Base-by-base conservation (phyloP, 2,888 invertebrate species). In the Limenitis arthemis region DNA sequence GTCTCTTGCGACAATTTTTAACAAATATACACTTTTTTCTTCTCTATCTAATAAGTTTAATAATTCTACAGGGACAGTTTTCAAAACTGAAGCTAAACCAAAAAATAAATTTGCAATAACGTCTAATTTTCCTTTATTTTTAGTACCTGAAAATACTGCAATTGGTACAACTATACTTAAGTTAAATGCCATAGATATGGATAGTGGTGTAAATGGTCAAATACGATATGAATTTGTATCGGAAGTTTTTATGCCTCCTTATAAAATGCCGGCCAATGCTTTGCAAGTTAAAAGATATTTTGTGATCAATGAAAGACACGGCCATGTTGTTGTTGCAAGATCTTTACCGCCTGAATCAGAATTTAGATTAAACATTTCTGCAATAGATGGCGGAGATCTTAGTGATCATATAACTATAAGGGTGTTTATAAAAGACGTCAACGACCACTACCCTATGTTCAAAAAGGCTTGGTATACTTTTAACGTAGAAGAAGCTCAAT, bases 401-500 rank as follows among this genome's bases (percentile, higher is more conserved):
- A 89, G 88, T 60, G 94, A 94, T 61, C 87, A 88, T 47, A 88
- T 94, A 1, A 89, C 90, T 6, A 75, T 95, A 5, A 88, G 91
- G 61, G 87, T 96, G n/a, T 89, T 89, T 44, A 89, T 95, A 0
- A 89, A 89, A 64, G 94, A 94, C 66, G 89, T 95, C 0, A 96
- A 96, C 72, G 93, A 96, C 64, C 94, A 96, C 70, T 90, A 92
- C 5, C 96, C 96, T 0, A 89, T 91, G 58, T 96, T 96, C 60
- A 91, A 91, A 61, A 93, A 94, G 61, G 90, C 93, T 0, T 93
- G 91, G 90, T 96, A 96, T 69, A 92, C 89, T 47, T 96, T 95
- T 61, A 92, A 94, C 65, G 89, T 94, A 0, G 89, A 92, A 47
- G 96, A 96, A 79, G 94, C 95, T 1, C 86, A 88, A 29, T 95